Conservation (phyloP, 2,888 invertebrate species). For the Agriopis aurantiaria region DNA sequence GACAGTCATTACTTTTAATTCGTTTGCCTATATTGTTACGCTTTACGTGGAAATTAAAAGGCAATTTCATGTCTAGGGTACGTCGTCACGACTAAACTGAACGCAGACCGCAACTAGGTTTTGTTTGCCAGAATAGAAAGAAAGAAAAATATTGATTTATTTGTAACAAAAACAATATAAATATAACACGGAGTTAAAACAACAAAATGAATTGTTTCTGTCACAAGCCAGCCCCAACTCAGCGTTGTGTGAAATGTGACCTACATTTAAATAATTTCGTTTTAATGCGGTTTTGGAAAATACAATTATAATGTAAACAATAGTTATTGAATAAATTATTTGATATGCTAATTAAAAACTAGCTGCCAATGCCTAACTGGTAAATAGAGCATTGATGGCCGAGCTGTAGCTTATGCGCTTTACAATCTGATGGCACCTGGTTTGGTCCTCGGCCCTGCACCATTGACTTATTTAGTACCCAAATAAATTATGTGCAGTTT, state of each 20-base stretch:
- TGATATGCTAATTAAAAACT: not conserved
- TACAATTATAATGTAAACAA: not conserved
- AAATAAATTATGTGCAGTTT: too few relatives aligned
- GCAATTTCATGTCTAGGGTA: constrained; percentile 52
- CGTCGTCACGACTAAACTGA: constrained; percentile 37
- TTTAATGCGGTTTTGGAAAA: constrained; percentile 15
- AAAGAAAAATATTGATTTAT: too few relatives aligned
- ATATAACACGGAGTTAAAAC: too few relatives aligned
- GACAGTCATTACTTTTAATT: constrained; percentile 76
- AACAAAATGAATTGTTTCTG: too few relatives aligned
- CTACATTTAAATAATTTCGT: constrained; percentile 34
- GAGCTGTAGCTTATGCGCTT: too few relatives aligned
- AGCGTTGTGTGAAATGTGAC: constrained; percentile 22
- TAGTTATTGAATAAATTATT: not conserved
- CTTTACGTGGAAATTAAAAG: constrained; percentile 54
- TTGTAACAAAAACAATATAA: too few relatives aligned
- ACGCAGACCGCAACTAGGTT: constrained; percentile 41
- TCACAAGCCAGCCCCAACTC: too few relatives aligned
- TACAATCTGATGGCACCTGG: too few relatives aligned
- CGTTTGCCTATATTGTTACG: constrained; percentile 56
- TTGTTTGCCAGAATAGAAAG: constrained; percentile 22
- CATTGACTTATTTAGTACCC: too few relatives aligned
- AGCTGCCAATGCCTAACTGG: not conserved
- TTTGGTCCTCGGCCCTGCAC: too few relatives aligned
- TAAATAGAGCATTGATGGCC: too few relatives aligned